Percentiles rank a stretch among this genome's conserved stretches.
phyloP scores from a whole-genome alignment of 2,113 vertebrate genomes.

The Oxyura jamaicensis region DNA sequence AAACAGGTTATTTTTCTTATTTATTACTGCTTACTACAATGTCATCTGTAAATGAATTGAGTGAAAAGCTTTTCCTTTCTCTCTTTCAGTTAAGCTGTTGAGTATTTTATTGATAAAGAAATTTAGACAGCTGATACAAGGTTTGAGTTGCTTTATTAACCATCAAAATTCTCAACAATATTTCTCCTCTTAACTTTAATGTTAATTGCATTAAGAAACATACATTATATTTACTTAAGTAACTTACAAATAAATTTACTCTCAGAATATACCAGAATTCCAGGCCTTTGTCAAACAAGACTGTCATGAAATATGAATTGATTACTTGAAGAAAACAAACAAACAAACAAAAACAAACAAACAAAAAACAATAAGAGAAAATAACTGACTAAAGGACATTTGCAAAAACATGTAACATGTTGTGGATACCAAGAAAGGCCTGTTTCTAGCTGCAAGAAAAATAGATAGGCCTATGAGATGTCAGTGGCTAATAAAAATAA shows the following conservation, averaged over 20 bases:
- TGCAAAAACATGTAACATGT: background rate
- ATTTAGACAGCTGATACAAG: background rate
- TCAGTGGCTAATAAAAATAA: background rate
- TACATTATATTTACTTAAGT: background rate
- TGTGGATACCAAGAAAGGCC: background rate
- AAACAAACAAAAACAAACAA: background rate
- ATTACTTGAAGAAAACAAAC: too few relatives aligned
- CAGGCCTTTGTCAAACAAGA: background rate
- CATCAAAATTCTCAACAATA: background rate
- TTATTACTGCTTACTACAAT: background rate
- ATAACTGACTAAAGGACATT: background rate
- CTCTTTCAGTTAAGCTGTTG: background rate
- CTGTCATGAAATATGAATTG: background rate
- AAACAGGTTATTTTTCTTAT: background rate
- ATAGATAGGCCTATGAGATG: background rate
- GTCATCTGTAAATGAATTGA: background rate
- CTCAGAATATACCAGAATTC: background rate
- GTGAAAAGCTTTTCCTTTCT: background rate
- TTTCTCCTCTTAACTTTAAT: background rate
- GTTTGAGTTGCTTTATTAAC: background rate
- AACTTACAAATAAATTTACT: background rate
- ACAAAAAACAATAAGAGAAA: accelerated
- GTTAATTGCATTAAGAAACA: background rate
- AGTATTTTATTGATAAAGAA: background rate
- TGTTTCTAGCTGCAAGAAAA: background rate